phyloP scores from a whole-genome alignment of 2,888 invertebrate species.

The Acronicta alni region DNA sequence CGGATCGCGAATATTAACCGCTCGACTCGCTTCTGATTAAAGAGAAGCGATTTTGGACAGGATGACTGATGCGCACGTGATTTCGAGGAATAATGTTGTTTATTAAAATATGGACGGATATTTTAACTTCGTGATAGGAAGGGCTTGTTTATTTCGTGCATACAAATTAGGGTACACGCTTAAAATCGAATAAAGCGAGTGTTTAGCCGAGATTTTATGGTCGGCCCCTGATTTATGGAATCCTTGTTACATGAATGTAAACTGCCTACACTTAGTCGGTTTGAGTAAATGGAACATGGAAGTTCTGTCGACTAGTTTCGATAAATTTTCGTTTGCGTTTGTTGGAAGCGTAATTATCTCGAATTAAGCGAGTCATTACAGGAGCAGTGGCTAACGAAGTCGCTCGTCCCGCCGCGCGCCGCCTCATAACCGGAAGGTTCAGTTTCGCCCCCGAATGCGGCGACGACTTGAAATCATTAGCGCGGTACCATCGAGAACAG shows the following conservation, averaged over 20 bases:
- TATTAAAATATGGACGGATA: conserved; percentile 84
- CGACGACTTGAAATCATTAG: conserved; percentile 74
- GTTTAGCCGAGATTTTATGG: conserved; percentile 74
- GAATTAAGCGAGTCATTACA: conserved; percentile 86
- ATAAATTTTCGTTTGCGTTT: conserved; percentile 80
- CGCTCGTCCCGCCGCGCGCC: conserved; percentile 65
- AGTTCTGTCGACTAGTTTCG: conserved; percentile 68
- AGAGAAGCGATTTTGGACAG: conserved; percentile 83
- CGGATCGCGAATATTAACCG: conserved; percentile 78
- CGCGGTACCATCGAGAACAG: conserved; percentile 71
- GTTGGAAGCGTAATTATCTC: conserved; percentile 83
- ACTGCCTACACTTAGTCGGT: conserved; percentile 67
- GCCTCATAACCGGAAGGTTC: conserved; percentile 82
- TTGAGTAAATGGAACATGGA: conserved; percentile 66
- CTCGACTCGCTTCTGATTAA: conserved; percentile 82
- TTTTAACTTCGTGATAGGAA: conserved; percentile 86
- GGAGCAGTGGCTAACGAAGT: conserved; percentile 80
- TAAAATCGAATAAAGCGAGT: conserved; percentile 79
- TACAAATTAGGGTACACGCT: conserved; percentile 78
- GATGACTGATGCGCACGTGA: conserved; percentile 83
- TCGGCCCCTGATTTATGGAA: conserved; percentile 72
- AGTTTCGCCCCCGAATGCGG: conserved; percentile 79
- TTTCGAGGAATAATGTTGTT: conserved; percentile 78
- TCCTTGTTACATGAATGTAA: conserved; percentile 70
- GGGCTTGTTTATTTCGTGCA: conserved; percentile 73